Conservation (phyloP, 2,113 vertebrate species). For the Periophthalmodon schlosseri region DNA sequence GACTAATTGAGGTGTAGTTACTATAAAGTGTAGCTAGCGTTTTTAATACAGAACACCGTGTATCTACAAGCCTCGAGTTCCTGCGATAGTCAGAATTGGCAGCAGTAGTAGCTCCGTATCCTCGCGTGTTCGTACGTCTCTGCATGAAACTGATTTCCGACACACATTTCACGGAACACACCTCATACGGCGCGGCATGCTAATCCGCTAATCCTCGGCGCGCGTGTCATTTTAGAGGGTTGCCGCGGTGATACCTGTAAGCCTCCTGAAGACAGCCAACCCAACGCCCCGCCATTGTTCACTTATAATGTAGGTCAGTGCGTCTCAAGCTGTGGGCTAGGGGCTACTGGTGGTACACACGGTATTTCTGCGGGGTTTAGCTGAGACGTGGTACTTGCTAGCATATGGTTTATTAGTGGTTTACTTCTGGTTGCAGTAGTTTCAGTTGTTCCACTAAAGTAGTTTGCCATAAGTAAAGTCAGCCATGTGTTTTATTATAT, state of each 20-base stretch:
- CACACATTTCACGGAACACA: constrained; percentile 75
- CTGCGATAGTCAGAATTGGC: not conserved
- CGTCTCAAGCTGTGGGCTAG: not conserved
- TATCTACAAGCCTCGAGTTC: not conserved
- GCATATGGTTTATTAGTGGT: not conserved
- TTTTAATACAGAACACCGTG: too few relatives aligned
- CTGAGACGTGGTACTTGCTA: not conserved
- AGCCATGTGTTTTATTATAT: too few relatives aligned
- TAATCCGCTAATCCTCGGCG: constrained; percentile 48
- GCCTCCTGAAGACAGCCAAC: constrained; percentile 25
- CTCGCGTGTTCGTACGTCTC: constrained; percentile 6
- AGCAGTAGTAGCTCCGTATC: not conserved
- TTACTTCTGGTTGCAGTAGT: too few relatives aligned
- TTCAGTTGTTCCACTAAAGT: too few relatives aligned
- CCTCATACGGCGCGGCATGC: constrained; percentile 60
- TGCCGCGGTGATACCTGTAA: constrained; percentile 26
- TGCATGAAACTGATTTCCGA: constrained; percentile 41
- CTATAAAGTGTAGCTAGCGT: too few relatives aligned
- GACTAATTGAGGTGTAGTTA: too few relatives aligned
- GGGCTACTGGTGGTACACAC: not conserved
- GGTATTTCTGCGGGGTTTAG: not conserved
- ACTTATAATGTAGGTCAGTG: constrained; percentile 46
- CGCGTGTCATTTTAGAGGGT: constrained; percentile 16
- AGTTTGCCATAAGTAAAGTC: too few relatives aligned
- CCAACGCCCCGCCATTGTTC: constrained; percentile 22